Conservation (phyloP, 2,888 invertebrate genomes). For the Leptinotarsa peninsularis region DNA sequence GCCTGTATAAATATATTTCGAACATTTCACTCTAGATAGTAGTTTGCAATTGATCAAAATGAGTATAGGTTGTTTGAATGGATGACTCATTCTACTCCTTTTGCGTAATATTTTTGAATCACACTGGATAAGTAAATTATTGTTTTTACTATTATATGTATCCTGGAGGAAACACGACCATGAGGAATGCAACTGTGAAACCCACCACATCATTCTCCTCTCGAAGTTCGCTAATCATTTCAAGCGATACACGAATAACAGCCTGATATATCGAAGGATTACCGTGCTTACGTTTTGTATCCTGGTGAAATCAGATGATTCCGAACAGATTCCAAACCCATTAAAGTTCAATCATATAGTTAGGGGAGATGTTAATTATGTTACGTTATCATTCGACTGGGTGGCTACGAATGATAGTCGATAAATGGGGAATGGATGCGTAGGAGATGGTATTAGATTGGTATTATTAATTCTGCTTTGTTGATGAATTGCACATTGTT, state of each 20-base stretch:
- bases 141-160: too few species aligned
- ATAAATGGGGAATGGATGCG: not conserved
- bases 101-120: too few species aligned
- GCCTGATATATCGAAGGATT: constrained; percentile 21
- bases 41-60: too few species aligned
- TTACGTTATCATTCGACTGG: constrained; percentile 25
- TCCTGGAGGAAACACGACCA: not conserved
- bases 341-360: constrained; percentile 31
- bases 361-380: constrained; percentile 18
- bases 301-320: constrained; percentile 27
- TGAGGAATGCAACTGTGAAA: not conserved
- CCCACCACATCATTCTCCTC: not conserved
- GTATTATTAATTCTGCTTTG: not conserved
- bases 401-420: constrained; percentile 13
- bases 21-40: too few species aligned
- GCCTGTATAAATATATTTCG: too few species aligned
- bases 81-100: too few species aligned
- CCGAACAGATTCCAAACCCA: constrained; percentile 29
- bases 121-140: too few species aligned
- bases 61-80: too few species aligned
- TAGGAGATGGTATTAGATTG: not conserved
- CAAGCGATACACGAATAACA: constrained; percentile 18
- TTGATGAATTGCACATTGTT: not conserved
- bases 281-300: constrained; percentile 23
- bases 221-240: constrained; percentile 16